These are phyloP conservation scores for Harmothoe impar DNA, from an alignment of 2,888 invertebrate species.

Conservation along the genomic window DNA sequence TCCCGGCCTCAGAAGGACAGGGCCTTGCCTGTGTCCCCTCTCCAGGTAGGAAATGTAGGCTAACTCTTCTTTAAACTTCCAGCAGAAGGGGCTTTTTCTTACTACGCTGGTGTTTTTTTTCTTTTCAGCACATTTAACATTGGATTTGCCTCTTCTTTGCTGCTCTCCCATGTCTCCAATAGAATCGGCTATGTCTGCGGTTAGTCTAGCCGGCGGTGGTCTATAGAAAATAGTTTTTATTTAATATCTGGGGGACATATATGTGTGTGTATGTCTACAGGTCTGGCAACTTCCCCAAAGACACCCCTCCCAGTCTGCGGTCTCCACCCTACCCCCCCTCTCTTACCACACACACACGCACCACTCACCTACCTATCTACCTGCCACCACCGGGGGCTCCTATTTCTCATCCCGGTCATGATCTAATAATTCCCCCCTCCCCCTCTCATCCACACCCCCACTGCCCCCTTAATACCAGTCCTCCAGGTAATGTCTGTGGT, in stretches of 20 bases:
- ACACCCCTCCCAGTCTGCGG: conserved; percentile 3
- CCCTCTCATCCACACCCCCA: background rate
- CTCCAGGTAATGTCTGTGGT: background rate
- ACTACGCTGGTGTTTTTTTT: background rate
- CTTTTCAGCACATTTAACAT: background rate
- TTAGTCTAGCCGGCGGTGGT: no score
- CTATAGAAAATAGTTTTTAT: no score
- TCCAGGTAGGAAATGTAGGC: background rate
- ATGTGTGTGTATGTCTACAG: no score
- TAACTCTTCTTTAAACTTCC: background rate
- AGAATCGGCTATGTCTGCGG: no score
- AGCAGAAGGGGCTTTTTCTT: no score
- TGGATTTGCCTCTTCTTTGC: conserved; percentile 5
- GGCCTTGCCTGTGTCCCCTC: background rate
- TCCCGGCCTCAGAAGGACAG: no score
- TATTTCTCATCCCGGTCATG: background rate
- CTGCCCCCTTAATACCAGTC: conserved; percentile 11
- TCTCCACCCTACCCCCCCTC: background rate
- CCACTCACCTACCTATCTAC: background rate
- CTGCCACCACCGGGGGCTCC: background rate
- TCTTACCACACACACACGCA: no score
- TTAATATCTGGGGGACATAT: no score
- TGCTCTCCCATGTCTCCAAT: background rate
- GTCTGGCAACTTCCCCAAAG: no score
- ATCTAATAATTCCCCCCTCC: conserved; percentile 8